phyloP scores from a whole-genome alignment of 2,888 invertebrate genomes.

The Hirtodrosophila alboralis region DNA sequence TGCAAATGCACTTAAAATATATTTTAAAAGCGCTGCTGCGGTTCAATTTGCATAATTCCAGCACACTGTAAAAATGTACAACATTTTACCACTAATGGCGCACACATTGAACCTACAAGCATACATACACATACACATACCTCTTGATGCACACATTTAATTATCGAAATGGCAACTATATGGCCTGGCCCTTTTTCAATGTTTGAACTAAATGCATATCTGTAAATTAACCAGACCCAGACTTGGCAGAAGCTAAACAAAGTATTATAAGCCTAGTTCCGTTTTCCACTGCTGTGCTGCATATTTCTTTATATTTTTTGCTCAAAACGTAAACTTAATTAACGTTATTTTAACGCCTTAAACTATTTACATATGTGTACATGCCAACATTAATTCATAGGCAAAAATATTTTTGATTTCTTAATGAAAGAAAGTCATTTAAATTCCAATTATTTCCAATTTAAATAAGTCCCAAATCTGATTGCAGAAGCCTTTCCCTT shows the following conservation, averaged over 20 bases:
- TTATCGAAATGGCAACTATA: constrained; percentile 73
- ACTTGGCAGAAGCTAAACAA: constrained; percentile 16
- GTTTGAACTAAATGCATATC: constrained; percentile 62
- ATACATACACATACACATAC: constrained; percentile 9
- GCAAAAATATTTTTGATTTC: too few relatives aligned
- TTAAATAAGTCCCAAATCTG: too few relatives aligned
- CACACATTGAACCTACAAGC: constrained; percentile 45
- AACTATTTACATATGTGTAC: too few relatives aligned
- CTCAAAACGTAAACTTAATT: not conserved
- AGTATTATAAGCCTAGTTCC: not conserved
- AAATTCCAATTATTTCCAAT: too few relatives aligned
- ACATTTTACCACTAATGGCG: constrained; percentile 79
- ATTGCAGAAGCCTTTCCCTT: too few relatives aligned
- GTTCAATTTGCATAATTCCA: constrained; percentile 80
- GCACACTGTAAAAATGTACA: constrained; percentile 79
- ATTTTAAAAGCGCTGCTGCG: constrained; percentile 79
- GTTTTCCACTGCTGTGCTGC: not conserved
- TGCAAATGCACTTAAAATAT: constrained; percentile 80
- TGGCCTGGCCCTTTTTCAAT: constrained; percentile 5
- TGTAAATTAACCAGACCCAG: constrained; percentile 55
- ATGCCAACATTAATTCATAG: too few relatives aligned
- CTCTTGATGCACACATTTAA: constrained; percentile 65
- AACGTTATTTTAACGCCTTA: too few relatives aligned
- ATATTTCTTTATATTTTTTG: too few relatives aligned
- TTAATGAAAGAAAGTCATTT: too few relatives aligned